Base-by-base conservation (phyloP, 1,140 invertebrate species). In the Euwallacea similis region DNA sequence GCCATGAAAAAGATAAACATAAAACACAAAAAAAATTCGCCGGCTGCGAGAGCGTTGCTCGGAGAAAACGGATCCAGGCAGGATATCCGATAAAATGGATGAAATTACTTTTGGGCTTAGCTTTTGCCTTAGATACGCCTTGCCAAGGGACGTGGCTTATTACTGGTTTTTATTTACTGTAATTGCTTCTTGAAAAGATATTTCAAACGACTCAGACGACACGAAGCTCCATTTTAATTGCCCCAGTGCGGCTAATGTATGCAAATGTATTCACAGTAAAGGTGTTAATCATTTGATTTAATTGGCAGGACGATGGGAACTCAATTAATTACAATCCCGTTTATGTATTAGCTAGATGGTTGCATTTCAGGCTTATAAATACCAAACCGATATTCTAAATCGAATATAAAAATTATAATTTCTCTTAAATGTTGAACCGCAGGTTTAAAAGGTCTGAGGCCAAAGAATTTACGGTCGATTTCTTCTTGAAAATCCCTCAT, bases 1-100 rank as follows among this genome's bases (percentile, higher is more conserved):
- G 46, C 46, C 41, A 65, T 65, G 63, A 53, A 65, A 65, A 65
- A 65, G 63, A 65, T 65, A 65, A 65, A 65, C 63, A 65, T 54
- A 42, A 65, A 65, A 54, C 42, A 13, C 50, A 9, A 65, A 65
- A 65, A n/a, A 65, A 65, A 65, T 13, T 53, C 63, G 42, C 13
- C 54, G 7, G 50, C 44, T 9, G 61, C 44, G 9, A 21, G 47
- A 63, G 47, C 33, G 44, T 54, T 15, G n/a, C 63, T 65, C 44
- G 15, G 10, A 54, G 63, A 65, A 65, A 42, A 13, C n/a, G 46
- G 41, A 63, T 46, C 61, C 61, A 44, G 41, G 7, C 7, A 13
- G 61, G 61, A 61, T 63, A 63, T 63, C 61, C 61, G 41, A 63
- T 63, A 63, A 63, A 63, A 63, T 63, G 41, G 61, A 63, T 61